Conservation (phyloP, 1,140 invertebrate species). For the Camponotus floridanus region DNA sequence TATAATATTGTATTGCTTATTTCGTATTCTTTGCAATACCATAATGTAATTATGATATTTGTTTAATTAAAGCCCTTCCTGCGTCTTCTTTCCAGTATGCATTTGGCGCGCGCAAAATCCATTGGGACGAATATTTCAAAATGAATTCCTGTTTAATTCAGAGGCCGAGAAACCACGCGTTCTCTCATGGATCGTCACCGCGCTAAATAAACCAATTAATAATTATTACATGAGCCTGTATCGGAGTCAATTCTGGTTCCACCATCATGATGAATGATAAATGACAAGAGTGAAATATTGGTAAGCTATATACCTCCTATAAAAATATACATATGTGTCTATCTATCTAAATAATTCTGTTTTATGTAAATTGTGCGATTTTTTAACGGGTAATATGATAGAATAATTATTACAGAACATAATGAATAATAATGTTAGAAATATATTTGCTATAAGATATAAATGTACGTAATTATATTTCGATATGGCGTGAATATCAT, state of each 20-base stretch:
- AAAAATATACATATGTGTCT: too few species aligned
- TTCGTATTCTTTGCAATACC: slow-evolving; percentile 30
- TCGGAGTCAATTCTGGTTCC: neutral
- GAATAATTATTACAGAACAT: neutral
- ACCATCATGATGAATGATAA: neutral
- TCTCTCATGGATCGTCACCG: neutral
- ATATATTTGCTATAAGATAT: neutral
- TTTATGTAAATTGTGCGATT: neutral
- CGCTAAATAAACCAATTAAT: slow-evolving; percentile 77
- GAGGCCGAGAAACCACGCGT: slow-evolving; percentile 45
- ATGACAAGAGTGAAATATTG: neutral
- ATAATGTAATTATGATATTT: neutral
- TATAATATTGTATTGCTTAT: slow-evolving; percentile 19
- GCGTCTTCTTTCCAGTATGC: neutral
- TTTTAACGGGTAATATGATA: neutral
- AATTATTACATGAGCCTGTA: slow-evolving; percentile 64
- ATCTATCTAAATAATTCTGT: neutral
- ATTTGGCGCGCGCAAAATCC: neutral
- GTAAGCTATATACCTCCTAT: neutral
- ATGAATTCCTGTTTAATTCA: slow-evolving; percentile 77
- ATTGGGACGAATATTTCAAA: slow-evolving; percentile 74
- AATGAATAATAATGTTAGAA: neutral
- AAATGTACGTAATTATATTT: slow-evolving; percentile 30
- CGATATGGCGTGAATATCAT: neutral
- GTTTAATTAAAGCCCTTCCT: slow-evolving; percentile 11